Conservation (phyloP, 2,888 invertebrate species). For the Rutpela maculata region DNA sequence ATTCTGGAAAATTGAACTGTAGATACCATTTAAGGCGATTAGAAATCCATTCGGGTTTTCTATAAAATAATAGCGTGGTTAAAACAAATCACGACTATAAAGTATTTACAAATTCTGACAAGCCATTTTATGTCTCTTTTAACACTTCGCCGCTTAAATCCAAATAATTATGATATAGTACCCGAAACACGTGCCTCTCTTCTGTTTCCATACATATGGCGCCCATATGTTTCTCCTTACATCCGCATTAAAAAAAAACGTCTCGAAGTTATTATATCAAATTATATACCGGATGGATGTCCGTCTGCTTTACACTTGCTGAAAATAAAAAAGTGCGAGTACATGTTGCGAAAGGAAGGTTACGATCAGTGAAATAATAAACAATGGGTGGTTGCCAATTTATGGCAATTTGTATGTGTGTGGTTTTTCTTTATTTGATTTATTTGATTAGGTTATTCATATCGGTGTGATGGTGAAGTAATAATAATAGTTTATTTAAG, state of each 20-base stretch:
- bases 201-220: constrained; percentile 42
- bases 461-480: neutral
- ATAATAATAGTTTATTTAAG: constrained; percentile 6
- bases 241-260: constrained; percentile 36
- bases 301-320: constrained; percentile 42
- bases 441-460: neutral
- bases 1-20: neutral
- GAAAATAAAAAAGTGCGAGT: constrained; percentile 41
- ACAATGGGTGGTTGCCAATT: constrained; percentile 32
- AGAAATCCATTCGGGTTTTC: neutral
- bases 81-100: constrained; percentile 34
- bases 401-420: constrained; percentile 38
- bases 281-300: constrained; percentile 48
- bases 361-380: constrained; percentile 25
- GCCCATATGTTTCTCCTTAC: constrained; percentile 46
- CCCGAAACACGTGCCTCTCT: constrained; percentile 44
- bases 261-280: constrained; percentile 31
- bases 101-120: constrained; percentile 39
- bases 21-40: neutral
- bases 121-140: constrained; percentile 40
- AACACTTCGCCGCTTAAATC: constrained; percentile 45
- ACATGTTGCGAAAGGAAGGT: constrained; percentile 31
- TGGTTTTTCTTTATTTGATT: neutral
- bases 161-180: constrained; percentile 47
- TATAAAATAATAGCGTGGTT: constrained; percentile 7